These are phyloP conservation scores for Mionectes olivaceus DNA, from an alignment of 2,797 vertebrate genomes.

Conservation along the genomic window DNA sequence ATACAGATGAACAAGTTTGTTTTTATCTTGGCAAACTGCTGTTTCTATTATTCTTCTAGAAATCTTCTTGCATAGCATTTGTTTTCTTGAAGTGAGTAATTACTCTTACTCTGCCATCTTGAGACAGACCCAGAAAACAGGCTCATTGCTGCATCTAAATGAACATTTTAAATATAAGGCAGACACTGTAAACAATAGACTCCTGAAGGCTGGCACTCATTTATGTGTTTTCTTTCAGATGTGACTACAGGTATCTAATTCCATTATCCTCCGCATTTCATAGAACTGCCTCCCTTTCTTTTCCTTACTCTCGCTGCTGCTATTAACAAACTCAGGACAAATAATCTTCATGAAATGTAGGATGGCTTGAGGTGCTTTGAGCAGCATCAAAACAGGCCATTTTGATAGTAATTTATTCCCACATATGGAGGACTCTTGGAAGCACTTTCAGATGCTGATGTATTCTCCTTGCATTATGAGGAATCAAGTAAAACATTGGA, in stretches of 20 bases:
- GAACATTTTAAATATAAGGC: constrained; percentile 54
- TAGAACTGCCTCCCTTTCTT: background rate
- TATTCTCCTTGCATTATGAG: background rate
- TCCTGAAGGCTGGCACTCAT: constrained; percentile 42
- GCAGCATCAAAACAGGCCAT: background rate
- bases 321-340: background rate
- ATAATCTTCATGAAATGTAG: background rate
- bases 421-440: constrained; percentile 33
- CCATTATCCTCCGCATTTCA: constrained; percentile 38
- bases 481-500: background rate
- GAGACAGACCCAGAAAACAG: constrained; percentile 39
- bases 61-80: constrained; percentile 34
- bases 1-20: constrained; percentile 59
- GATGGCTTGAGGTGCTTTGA: background rate
- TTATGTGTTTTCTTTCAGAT: constrained; percentile 2
- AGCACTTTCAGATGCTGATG: background rate
- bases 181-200: background rate
- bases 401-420: constrained; percentile 16
- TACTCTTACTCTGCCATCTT: constrained; percentile 57
- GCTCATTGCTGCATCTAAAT: constrained; percentile 3
- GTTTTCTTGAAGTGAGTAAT: constrained; percentile 58
- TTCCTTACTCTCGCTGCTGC: background rate
- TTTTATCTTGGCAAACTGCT: constrained; percentile 31
- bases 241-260: constrained; percentile 32
- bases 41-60: constrained; percentile 49